Evolutionary conservation across 2,797 vertebrate species (phyloP), one percentile per base, ranked within the genome.

Genomic region (Sebastiscus albofasciatus): DNA sequence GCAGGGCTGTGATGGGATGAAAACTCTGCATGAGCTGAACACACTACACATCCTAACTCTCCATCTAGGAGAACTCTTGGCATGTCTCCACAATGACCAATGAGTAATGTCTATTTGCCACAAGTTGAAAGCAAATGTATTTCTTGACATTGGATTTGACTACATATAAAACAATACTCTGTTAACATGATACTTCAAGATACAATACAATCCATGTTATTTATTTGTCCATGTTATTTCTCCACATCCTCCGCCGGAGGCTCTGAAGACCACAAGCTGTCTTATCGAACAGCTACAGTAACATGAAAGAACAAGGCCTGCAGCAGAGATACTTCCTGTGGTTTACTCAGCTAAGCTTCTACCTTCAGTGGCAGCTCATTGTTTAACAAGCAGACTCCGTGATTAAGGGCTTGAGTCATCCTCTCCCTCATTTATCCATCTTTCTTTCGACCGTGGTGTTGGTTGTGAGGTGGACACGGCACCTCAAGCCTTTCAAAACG

Each of bases 241-340:
- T 49, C 24, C 66, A 24, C 52, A 8, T 60, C 31, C n/a, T 24
- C 34, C 55, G 56, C 10, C 55, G 36, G 16, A 42, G 67, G 70
- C 73, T 67, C 46, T 3, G 5, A 36, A 39, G 70, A 82, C 64
- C 72, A 66, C 77, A 56, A n/a, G 66, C 62, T 52, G 27, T 72
- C 67, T 73, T 10, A 29, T 60, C 20, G 22, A 72, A 66, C 69
- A 55, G 39, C 66, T 60, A 7, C 78, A 49, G 60, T 16, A 67
- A 22, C 34, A 67, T 75, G 42, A 76, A 18, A 26, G 65, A 73
- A 33, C 10, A 1, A n/a, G 14, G 55, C 72, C 80, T 24, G 60
- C 1, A 52, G 81, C 49, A 2, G 49, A 39, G 68, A 65, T 1
- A 62, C 74, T 77, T 81, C 18, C 72, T 29, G 68, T 2, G 71